Conservation (phyloP, 1,140 invertebrate genomes). For the Drosophila prosaltans region DNA sequence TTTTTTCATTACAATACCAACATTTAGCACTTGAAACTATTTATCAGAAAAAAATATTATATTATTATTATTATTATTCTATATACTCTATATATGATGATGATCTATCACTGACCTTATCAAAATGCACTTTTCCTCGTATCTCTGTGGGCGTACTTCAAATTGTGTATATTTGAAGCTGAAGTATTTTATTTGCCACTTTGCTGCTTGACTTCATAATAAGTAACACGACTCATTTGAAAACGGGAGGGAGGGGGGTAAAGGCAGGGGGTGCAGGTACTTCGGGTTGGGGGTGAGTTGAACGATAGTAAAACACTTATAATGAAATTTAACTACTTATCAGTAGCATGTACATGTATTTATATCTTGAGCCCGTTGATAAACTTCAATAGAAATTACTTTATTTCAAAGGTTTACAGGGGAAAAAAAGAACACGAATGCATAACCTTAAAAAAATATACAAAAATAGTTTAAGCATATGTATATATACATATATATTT, state of each 20-base stretch:
- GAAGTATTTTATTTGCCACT: slow-evolving; percentile 14
- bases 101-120: slow-evolving; percentile 9
- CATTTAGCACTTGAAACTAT: no score
- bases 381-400: slow-evolving; percentile 11
- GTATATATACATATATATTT: no score
- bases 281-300: neutral
- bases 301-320: slow-evolving; percentile 13
- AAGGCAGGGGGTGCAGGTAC: neutral
- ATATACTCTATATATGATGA: neutral
- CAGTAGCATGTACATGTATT: slow-evolving; percentile 16
- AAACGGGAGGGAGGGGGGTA: no score
- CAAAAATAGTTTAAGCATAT: neutral
- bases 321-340: slow-evolving; percentile 54
- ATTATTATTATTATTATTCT: neutral
- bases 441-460: slow-evolving; percentile 28
- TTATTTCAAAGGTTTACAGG: neutral
- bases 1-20: no score
- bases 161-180: neutral
- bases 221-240: no score
- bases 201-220: neutral
- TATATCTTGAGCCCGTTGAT: slow-evolving; percentile 41
- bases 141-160: neutral
- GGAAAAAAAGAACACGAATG: neutral
- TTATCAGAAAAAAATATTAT: no score
- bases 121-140: slow-evolving; percentile 6